These are phyloP conservation scores for Formica aserva DNA, from an alignment of 2,888 invertebrate species.

Conservation along the genomic window DNA sequence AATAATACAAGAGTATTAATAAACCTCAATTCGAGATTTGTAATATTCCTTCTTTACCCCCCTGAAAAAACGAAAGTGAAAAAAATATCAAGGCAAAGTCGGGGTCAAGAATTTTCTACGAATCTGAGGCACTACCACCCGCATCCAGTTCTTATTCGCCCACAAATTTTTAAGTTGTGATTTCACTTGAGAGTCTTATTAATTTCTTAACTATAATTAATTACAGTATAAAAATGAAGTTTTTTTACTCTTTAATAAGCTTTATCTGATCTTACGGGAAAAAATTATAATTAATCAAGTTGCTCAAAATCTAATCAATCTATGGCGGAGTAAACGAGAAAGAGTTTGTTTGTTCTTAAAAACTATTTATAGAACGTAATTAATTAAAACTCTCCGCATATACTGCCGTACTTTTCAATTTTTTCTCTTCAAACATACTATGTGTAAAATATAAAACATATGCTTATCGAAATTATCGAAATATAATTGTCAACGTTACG, in stretches of 20 bases:
- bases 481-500: constrained; percentile 63
- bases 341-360: constrained; percentile 4
- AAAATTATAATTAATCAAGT: constrained; percentile 33
- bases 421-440: background rate
- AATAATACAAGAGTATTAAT: too few species aligned
- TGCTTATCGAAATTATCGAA: background rate
- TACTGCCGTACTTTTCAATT: background rate
- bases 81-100: too few species aligned
- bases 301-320: constrained; percentile 29
- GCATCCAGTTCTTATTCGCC: too few species aligned
- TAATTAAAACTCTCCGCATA: background rate
- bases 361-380: constrained; percentile 3
- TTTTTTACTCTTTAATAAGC: background rate
- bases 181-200: too few species aligned
- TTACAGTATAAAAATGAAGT: constrained; percentile 6
- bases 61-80: too few species aligned
- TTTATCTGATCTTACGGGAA: constrained; percentile 16
- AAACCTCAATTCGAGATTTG: too few species aligned
- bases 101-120: too few species aligned
- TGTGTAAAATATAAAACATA: background rate
- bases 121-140: too few species aligned
- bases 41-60: too few species aligned
- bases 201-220: background rate
- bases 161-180: too few species aligned
- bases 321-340: constrained; percentile 4